Evolutionary conservation across 2,888 invertebrate species (phyloP).

Genomic region (Drosophila emarginata): DNA sequence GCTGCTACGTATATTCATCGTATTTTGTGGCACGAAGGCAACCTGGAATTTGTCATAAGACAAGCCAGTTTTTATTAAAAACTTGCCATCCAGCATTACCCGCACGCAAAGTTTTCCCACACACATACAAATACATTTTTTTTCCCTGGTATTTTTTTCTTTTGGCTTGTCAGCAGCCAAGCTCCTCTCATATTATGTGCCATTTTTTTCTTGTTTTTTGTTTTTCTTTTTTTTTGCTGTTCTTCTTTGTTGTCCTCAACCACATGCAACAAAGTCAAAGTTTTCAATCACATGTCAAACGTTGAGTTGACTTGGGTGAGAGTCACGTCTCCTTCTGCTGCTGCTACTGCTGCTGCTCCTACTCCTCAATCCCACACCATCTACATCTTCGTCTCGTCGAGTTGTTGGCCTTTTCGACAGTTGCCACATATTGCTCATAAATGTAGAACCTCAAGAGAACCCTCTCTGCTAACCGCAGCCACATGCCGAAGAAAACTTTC

Average conservation of each 20-base stretch:
- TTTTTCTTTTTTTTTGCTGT: constrained; percentile 14
- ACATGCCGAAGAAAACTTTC: constrained; percentile 58
- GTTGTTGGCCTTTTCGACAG: constrained; percentile 67
- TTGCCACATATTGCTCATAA: constrained; percentile 76
- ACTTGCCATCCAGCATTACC: constrained; percentile 31
- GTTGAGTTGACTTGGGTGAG: constrained; percentile 63
- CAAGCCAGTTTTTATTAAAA: constrained; percentile 66
- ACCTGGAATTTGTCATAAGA: constrained; percentile 63
- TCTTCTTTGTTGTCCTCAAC: constrained; percentile 47
- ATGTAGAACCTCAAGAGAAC: constrained; percentile 52
- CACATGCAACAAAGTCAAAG: constrained; percentile 76
- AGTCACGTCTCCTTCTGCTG: constrained; percentile 40
- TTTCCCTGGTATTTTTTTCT: constrained; percentile 24
- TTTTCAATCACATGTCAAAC: constrained; percentile 78
- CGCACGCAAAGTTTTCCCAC: constrained; percentile 9
- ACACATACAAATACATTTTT: constrained; percentile 25
- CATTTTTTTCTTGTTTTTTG: constrained; percentile 28
- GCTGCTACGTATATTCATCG: constrained; percentile 19
- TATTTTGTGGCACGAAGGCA: constrained; percentile 37
- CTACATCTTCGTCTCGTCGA: neutral
- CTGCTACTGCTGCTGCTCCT: neutral
- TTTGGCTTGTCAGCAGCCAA: constrained; percentile 33
- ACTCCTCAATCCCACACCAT: neutral
- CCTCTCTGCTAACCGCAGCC: constrained; percentile 54
- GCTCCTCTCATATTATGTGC: constrained; percentile 40